Evolutionary conservation across 1,140 invertebrate species (phyloP).

Genomic region (Vollenhovia emeryi): DNA sequence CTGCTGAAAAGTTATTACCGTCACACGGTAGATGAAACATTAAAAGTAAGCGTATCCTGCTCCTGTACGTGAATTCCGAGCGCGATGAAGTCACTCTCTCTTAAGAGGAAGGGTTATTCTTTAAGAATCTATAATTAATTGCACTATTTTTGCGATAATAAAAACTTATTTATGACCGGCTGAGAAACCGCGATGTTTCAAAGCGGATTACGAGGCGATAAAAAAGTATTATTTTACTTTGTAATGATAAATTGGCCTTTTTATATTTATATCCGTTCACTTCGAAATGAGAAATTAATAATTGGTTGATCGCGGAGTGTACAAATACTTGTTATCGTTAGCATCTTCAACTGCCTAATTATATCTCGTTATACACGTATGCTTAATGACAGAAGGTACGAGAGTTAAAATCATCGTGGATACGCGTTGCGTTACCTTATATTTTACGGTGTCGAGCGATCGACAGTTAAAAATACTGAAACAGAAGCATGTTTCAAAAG

Average conservation of each 20-base stretch:
- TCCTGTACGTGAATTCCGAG: conserved; percentile 9
- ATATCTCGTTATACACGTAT: background rate
- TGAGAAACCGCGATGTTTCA: background rate
- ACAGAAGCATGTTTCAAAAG: conserved; percentile 2
- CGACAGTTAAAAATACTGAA: conserved; percentile 2
- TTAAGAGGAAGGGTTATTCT: background rate
- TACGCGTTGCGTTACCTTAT: background rate
- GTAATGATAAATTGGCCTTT: background rate
- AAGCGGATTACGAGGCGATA: background rate
- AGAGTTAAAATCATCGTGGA: background rate
- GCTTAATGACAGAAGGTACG: background rate
- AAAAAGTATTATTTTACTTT: background rate
- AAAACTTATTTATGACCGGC: background rate
- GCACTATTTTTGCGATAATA: background rate
- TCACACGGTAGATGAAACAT: background rate
- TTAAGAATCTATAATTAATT: background rate
- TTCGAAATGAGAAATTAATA: background rate
- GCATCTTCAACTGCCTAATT: background rate
- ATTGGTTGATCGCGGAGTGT: background rate
- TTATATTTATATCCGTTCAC: background rate
- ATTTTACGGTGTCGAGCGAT: background rate
- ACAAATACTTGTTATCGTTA: background rate
- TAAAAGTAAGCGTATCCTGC: conserved; percentile 13
- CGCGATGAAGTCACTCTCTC: conserved; percentile 1
- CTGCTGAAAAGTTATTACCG: background rate